Base-by-base conservation (phyloP, 2,797 vertebrate genomes). In the Brachyrhaphis roseni region DNA sequence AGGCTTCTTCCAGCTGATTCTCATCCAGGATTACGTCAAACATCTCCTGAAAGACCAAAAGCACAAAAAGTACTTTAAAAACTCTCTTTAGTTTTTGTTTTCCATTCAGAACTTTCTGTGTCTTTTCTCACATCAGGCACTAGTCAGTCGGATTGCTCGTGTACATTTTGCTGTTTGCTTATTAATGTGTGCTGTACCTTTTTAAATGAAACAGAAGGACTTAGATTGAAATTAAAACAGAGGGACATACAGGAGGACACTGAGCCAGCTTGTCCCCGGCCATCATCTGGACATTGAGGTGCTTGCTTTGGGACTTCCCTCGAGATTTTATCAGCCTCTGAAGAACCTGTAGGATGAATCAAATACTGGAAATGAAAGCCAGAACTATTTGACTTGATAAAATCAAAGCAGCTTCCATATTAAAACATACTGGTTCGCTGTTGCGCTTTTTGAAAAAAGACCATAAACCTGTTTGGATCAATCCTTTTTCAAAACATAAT, bases 201-300 rank as follows among this genome's bases (percentile, higher is more conserved):
- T 39, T 36, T 23, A 39, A 39, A 39, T 39, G 39, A 36, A 39
- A 36, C 62, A 66, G 16, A 39, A 39, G 28, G 16, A 39, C 20
- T 66, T 34, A 39, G 8, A 66, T 4, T 36, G 16, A 39, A 39
- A 66, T 64, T 2, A 11, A 49, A 15, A 51, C 18, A 39, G 53
- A 23, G 15, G 4, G 75, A 90, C 93, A 0, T 92, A 99, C 98
- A 15, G 97, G 97, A 31, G 98, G 98, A 87, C 98, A 99, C 93
- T 98, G 98, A 73, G 97, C 96, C 66, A 99, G 94, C 83, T 99
- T 99, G 92, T 99, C 98, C 0, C 97, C 97, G 0, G 98, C 98
- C 97, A 99, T 98, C 97, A 99, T 98, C 93, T 99, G 98, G 79
- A 99, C 98, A 0, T 98, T 99, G 80, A 99, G 97, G 82, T 99